Base-by-base conservation (phyloP, 2,797 vertebrate species). In the Pteropus rufus region DNA sequence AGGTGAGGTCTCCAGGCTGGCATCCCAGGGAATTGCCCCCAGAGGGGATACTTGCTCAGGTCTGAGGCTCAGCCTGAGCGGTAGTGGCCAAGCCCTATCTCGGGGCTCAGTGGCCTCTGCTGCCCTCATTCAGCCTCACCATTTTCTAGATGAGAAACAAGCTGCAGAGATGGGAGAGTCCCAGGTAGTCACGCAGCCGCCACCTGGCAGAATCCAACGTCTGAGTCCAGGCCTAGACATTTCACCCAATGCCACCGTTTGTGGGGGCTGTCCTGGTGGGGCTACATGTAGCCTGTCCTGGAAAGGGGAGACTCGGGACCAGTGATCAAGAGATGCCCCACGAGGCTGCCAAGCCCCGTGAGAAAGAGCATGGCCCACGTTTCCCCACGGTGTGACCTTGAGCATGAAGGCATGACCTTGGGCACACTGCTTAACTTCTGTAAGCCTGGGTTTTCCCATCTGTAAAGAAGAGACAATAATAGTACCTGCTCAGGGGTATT, bases 161-260 rank as follows among this genome's bases (percentile, higher is more conserved):
- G 41, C 23, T n/a, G 72, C 36, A 52, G 26, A 36, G 29, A 8
- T 2, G 1, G 6, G 1, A 41, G n/a, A 31, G 62, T 23, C 31
- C 36, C 31, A 24, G 29, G 3, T 46, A 46, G 24, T n/a, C 64
- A 56, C 34, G 36, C 3, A 46, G 29, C 49, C 26, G 15, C 62
- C 19, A 16, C 10, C 1, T 2, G 10, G 7, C 54, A n/a, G 60
- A 72, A 14, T 49, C 36, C 60, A 7, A 5, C 0, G 1, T 54
- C n/a, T 18, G 0, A 24, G 39, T 46, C 34, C 5, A 24, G 31
- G 15, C 18, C 49, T 1, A 5, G 29, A 15, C 41, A 14, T 75
- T 67, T 23, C 3, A 0, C 23, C 24, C 16, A 10, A 5, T 29
- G 3, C 12, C 23, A 0, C 62, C 49, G 21, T 0, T 64, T 3